Evolutionary conservation across 2,113 vertebrate species (phyloP).

Genomic region (Terrapene triunguis): DNA sequence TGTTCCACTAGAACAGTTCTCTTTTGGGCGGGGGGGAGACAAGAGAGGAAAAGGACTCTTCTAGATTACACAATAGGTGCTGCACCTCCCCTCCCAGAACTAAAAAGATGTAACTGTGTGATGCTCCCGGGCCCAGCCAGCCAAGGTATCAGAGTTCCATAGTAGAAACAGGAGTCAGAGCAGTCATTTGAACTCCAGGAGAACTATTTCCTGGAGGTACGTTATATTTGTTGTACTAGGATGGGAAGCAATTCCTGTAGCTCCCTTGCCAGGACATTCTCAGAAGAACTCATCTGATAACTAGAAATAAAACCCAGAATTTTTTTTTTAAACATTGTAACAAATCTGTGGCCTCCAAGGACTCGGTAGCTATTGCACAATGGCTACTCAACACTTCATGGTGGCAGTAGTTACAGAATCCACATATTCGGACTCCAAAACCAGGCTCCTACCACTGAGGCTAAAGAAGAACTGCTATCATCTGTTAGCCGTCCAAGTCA

Average conservation of each 20-base stretch:
- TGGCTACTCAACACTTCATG: not conserved
- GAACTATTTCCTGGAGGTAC: not conserved
- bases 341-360: not conserved
- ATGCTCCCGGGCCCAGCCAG: not conserved
- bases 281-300: not conserved
- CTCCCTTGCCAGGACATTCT: not conserved
- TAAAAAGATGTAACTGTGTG: not conserved
- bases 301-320: not conserved
- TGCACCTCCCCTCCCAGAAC: not conserved
- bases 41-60: not conserved
- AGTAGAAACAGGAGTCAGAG: not conserved
- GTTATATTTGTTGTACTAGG: not conserved
- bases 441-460: not conserved
- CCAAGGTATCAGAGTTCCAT: not conserved
- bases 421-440: not conserved
- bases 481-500: not conserved
- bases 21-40: not conserved
- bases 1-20: not conserved
- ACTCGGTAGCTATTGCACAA: accelerated
- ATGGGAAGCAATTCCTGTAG: not conserved
- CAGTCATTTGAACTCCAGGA: not conserved
- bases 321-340: not conserved
- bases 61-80: not conserved
- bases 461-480: not conserved
- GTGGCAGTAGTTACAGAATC: not conserved